Percentiles rank a stretch among this genome's conserved stretches.
phyloP scores from a whole-genome alignment of 2,888 invertebrate genomes.

The Drosophila siamana region DNA sequence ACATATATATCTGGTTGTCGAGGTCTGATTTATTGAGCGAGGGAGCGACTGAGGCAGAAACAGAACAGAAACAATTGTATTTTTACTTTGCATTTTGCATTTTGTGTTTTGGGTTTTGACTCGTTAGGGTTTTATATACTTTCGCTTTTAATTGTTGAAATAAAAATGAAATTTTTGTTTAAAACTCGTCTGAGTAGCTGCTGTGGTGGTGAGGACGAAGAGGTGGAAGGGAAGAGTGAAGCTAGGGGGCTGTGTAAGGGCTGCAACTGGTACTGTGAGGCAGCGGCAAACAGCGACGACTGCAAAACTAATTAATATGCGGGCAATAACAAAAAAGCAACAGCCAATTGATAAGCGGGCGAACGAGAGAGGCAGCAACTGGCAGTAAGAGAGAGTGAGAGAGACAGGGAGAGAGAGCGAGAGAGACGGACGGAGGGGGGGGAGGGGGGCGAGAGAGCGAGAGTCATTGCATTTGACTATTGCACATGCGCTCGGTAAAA shows the following conservation, averaged over 20 bases:
- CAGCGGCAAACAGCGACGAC: slow-evolving; percentile 21
- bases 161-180: slow-evolving; percentile 53
- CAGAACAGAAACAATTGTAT: slow-evolving; percentile 8
- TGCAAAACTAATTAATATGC: slow-evolving; percentile 57
- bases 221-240: too few species aligned
- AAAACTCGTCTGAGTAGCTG: slow-evolving; percentile 31
- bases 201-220: not conserved
- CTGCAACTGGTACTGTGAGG: slow-evolving; percentile 25
- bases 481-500: slow-evolving; percentile 65
- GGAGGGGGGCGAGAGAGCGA: slow-evolving; percentile 10
- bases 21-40: slow-evolving; percentile 19
- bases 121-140: slow-evolving; percentile 50
- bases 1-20: slow-evolving; percentile 1
- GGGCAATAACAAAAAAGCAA: slow-evolving; percentile 38
- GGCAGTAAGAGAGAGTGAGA: not conserved
- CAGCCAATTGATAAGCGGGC: slow-evolving; percentile 52
- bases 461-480: slow-evolving; percentile 46
- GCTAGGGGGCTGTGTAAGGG: slow-evolving; percentile 3
- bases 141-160: slow-evolving; percentile 67
- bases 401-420: slow-evolving; percentile 11
- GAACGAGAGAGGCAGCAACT: not conserved
- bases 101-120: not conserved
- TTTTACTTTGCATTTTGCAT: slow-evolving; percentile 10
- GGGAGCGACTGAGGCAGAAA: too few species aligned
- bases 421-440: not conserved